A percentile compares a stretch with the other conserved stretches of the same genome.
Evolutionary conservation across 2,888 invertebrate species (phyloP).

Genomic region (Hipparchia sbordonii): DNA sequence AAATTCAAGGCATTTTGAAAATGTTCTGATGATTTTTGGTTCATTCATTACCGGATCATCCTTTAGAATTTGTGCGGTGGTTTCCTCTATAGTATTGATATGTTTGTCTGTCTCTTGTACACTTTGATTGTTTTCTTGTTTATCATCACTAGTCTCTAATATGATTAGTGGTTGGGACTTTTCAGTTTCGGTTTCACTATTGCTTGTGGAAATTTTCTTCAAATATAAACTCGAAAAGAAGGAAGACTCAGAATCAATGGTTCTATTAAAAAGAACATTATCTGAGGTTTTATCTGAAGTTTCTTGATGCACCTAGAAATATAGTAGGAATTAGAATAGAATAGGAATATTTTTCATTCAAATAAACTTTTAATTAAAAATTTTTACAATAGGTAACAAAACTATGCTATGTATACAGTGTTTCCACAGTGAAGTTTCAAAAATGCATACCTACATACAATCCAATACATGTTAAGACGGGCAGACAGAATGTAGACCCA

Average conservation of each 20-base stretch:
- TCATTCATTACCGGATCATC: conserved; percentile 15
- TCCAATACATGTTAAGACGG: no score
- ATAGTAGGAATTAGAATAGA: neutral
- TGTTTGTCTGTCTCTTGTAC: neutral
- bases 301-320: conserved; percentile 25
- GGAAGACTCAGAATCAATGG: conserved; percentile 27
- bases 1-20: conserved; percentile 49
- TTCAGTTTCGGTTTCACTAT: conserved; percentile 10
- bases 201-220: conserved; percentile 32
- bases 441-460: no score
- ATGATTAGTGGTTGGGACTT: neutral
- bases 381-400: no score
- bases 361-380: no score
- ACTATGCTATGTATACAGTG: no score
- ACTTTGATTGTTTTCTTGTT: conserved; percentile 14
- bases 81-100: neutral
- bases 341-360: no score
- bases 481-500: no score
- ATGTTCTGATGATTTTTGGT: conserved; percentile 55
- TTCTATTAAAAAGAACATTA: conserved; percentile 7
- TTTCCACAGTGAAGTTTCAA: no score
- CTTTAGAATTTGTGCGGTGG: neutral
- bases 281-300: neutral
- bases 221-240: conserved; percentile 39
- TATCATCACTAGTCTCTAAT: neutral